Percentiles rank a stretch among this genome's conserved stretches.
These are phyloP conservation scores for Gallirallus australis DNA, from an alignment of 2,797 vertebrate species.

Conservation along the genomic window DNA sequence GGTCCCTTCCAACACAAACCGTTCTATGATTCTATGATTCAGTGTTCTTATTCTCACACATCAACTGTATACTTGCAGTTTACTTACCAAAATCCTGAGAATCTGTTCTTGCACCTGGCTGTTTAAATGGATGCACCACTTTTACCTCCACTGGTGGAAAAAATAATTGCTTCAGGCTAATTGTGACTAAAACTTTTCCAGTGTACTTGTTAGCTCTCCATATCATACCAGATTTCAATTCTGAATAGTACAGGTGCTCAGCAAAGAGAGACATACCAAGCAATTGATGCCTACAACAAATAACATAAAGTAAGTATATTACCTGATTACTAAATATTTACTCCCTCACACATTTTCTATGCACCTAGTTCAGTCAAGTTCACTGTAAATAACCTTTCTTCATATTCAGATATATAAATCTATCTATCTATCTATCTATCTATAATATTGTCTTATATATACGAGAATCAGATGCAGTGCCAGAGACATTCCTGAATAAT, in stretches of 20 bases:
- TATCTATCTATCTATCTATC: too few relatives aligned
- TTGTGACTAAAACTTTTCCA: conserved; percentile 78
- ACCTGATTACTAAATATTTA: not conserved
- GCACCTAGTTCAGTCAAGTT: not conserved
- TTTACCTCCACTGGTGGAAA: conserved; percentile 80
- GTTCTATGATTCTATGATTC: too few relatives aligned
- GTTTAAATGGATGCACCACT: conserved; percentile 85
- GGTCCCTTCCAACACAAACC: too few relatives aligned
- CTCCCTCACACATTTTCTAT: not conserved
- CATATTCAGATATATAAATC: not conserved
- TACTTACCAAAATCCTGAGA: conserved; percentile 71
- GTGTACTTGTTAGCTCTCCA: conserved; percentile 86
- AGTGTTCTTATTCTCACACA: not conserved
- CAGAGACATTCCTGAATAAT: not conserved
- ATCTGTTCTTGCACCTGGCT: conserved; percentile 71
- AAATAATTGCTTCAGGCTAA: conserved; percentile 77
- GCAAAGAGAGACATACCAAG: conserved; percentile 85
- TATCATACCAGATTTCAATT: conserved; percentile 79
- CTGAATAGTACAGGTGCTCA: conserved; percentile 86
- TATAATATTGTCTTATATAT: not conserved
- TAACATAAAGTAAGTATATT: not conserved
- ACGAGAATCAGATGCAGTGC: not conserved
- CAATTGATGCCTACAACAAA: conserved; percentile 76
- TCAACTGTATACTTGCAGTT: not conserved
- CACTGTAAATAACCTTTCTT: not conserved